Evolutionary conservation across 2,888 invertebrate species (phyloP), one percentile per base, ranked within the genome.

Genomic region (Agrypnus murinus): DNA sequence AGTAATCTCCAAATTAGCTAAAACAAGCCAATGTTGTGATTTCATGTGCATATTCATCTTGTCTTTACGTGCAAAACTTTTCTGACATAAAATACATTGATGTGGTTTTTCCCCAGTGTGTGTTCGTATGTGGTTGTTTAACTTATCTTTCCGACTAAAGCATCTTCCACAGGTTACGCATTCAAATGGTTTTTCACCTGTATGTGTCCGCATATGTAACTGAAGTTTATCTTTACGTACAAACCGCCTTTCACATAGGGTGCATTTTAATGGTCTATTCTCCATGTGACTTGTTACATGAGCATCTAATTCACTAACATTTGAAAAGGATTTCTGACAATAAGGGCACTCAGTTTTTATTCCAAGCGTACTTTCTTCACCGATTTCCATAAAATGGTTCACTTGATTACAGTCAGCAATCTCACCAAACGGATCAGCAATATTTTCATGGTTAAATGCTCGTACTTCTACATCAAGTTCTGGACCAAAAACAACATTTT

Each of bases 91-190:
- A 7, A 66, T 63, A 15, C 71, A 71, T 45, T 66, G 62, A 17
- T 66, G 63, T 2, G 71, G 71, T 25, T 71, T 71, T 31, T 66
- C 66, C 7, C 66, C 66, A 6, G 71, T 71, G 12, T 71, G 71
- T 9, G 66, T 71, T 12, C 65, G 34, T 34, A 62, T 58, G 17
- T 71, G 71, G 10, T 66, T 66, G 9, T 66, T 71, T 43, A 66
- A 43, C 19, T 71, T 66, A 34, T 66, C 71, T 9, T 66, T 71
- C 0, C 66, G 55, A 32, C 66, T 66, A 34, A 71, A 71, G 14
- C 66, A 58, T 1, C 66, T 43, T 0, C 63, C 66, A 57, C 71
- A 71, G 8, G 25, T 8, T 0, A 55, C 48, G 14, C 71, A 71
- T 15, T 60, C 15, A 17, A 64, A 71, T 1, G 66, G 71, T 25